Evolutionary conservation across 2,113 vertebrate species (phyloP).

Genomic region (Amphilophus citrinellus): DNA sequence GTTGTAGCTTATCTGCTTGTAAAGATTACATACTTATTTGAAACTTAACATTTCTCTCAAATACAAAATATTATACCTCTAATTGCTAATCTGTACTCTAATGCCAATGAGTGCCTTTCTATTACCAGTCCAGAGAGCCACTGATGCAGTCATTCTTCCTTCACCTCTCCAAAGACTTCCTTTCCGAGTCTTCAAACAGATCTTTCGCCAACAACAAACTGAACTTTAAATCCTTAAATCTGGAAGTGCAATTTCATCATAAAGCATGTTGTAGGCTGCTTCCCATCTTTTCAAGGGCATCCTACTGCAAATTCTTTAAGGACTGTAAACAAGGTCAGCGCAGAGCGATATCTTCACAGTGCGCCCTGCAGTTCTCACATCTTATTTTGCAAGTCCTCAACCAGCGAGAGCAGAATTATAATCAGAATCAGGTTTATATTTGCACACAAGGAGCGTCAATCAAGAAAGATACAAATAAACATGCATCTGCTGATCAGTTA

Average conservation of each 20-base stretch:
- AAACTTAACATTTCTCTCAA: neutral
- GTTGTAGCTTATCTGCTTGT: neutral
- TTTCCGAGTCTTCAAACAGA: neutral
- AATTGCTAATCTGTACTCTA: neutral
- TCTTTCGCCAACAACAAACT: slow-evolving; percentile 10
- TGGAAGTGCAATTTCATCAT: slow-evolving; percentile 24
- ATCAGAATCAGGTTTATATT: neutral
- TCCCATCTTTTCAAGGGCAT: slow-evolving; percentile 27
- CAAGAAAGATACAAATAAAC: neutral
- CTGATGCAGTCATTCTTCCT: neutral
- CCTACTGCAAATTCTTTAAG: neutral
- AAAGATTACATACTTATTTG: neutral
- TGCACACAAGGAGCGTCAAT: neutral
- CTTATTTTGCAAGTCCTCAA: slow-evolving; percentile 4
- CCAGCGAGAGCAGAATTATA: slow-evolving; percentile 9
- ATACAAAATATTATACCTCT: neutral
- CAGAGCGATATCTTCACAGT: slow-evolving; percentile 23
- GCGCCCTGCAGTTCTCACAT: neutral
- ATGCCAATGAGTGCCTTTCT: neutral
- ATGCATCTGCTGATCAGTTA: neutral
- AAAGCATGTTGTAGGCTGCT: slow-evolving; percentile 8
- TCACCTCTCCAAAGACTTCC: neutral
- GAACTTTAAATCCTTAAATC: slow-evolving; percentile 30
- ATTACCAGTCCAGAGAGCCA: neutral
- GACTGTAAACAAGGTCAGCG: slow-evolving; percentile 43